These are phyloP conservation scores for Phainopepla nitens DNA, from an alignment of 2,113 vertebrate species.

Conservation along the genomic window DNA sequence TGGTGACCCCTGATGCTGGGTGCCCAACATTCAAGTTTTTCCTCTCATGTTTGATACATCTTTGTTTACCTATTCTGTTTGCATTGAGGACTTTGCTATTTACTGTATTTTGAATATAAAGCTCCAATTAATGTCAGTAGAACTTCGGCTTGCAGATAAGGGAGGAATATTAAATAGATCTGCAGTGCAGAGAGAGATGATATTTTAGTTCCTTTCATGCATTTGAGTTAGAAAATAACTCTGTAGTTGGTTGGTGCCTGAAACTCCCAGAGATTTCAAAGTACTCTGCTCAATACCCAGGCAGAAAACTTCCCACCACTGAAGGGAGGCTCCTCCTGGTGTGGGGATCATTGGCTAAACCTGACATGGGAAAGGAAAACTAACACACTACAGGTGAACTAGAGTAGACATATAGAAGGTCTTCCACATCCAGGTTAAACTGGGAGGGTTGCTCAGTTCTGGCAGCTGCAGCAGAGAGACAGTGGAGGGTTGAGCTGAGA, in stretches of 20 bases:
- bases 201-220: constrained; percentile 38
- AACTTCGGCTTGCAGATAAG: constrained; percentile 32
- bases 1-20: background rate
- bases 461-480: background rate
- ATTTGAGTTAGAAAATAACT: constrained; percentile 29
- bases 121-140: background rate
- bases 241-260: background rate
- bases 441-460: fast-evolving
- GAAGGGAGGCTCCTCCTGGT: background rate
- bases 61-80: background rate
- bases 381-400: background rate
- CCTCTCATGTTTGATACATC: background rate
- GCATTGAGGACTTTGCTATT: background rate
- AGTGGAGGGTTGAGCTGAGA: background rate
- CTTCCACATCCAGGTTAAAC: background rate
- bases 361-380: background rate
- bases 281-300: background rate
- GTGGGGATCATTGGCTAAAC: background rate
- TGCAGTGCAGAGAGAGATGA: constrained; percentile 33
- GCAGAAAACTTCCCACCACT: background rate
- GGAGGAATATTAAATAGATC: constrained; percentile 59
- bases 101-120: constrained; percentile 5
- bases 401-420: background rate
- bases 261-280: background rate
- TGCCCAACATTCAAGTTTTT: background rate